phyloP scores from a whole-genome alignment of 2,797 vertebrate species.

The Pyrocephalus nanus region DNA sequence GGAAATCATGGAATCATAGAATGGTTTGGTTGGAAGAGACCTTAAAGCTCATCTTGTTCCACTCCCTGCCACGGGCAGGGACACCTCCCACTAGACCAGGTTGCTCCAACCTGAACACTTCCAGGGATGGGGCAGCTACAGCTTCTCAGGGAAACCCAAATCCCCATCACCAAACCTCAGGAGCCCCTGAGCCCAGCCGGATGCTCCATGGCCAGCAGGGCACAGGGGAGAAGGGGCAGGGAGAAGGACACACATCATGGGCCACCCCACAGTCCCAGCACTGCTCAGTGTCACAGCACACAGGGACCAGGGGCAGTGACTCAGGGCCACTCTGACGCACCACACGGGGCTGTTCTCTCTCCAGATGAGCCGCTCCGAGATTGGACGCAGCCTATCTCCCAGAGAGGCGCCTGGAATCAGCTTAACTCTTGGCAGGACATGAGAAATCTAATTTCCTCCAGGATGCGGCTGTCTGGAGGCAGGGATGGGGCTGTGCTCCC shows the following conservation, averaged over 20 bases:
- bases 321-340: slow-evolving; percentile 48
- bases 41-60: neutral
- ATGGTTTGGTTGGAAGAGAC: neutral
- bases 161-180: neutral
- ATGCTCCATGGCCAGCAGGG: fast-evolving
- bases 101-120: neutral
- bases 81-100: neutral
- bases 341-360: slow-evolving; percentile 23
- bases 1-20: neutral
- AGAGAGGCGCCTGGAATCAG: slow-evolving; percentile 42
- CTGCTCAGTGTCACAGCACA: neutral
- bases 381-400: neutral
- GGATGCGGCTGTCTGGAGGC: neutral
- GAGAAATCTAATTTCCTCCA: slow-evolving; percentile 42
- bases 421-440: slow-evolving; percentile 38
- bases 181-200: neutral
- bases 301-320: neutral
- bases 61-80: neutral
- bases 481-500: neutral
- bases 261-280: fast-evolving
- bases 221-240: neutral
- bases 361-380: neutral
- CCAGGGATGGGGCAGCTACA: neutral
- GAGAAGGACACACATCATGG: neutral
- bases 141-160: neutral